A percentile compares a stretch with the other conserved stretches of the same genome.
Evolutionary conservation across 2,113 vertebrate genomes (phyloP).

Genomic region (Zeus faber): DNA sequence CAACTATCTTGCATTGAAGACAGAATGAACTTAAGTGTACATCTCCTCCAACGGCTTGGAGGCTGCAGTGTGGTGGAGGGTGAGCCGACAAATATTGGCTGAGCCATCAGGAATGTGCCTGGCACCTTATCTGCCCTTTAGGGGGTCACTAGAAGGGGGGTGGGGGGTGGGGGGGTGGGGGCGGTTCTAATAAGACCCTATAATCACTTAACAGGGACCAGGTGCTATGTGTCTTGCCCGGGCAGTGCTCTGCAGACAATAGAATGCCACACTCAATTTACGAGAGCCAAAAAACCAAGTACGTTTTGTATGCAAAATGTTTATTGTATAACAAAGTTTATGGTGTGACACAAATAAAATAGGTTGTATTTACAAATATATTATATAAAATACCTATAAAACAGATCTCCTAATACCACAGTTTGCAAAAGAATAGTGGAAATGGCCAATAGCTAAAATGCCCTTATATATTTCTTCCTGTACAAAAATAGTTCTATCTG

Average conservation of each 20-base stretch:
- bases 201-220: constrained; percentile 64
- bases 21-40: constrained; percentile 55
- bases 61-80: constrained; percentile 41
- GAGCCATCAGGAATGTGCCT: constrained; percentile 63
- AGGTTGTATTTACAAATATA: constrained; percentile 81
- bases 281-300: constrained; percentile 32
- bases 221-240: constrained; percentile 49
- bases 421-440: constrained; percentile 74
- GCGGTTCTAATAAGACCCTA: constrained; percentile 58
- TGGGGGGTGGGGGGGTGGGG: constrained; percentile 39
- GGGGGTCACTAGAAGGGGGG: constrained; percentile 48
- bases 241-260: constrained; percentile 36
- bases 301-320: constrained; percentile 71
- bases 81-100: constrained; percentile 59
- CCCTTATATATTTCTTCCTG: constrained; percentile 88
- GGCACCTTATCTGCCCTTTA: constrained; percentile 51
- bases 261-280: too few species aligned
- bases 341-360: constrained; percentile 79
- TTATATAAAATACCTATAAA: constrained; percentile 70
- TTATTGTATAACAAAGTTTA: constrained; percentile 83
- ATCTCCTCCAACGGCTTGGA: constrained; percentile 47
- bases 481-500: constrained; percentile 97
- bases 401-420: constrained; percentile 72
- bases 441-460: constrained; percentile 84
- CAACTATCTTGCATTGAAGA: constrained; percentile 46